Base-by-base conservation (phyloP, 1,140 invertebrate species). In the Olivierus martensii region DNA sequence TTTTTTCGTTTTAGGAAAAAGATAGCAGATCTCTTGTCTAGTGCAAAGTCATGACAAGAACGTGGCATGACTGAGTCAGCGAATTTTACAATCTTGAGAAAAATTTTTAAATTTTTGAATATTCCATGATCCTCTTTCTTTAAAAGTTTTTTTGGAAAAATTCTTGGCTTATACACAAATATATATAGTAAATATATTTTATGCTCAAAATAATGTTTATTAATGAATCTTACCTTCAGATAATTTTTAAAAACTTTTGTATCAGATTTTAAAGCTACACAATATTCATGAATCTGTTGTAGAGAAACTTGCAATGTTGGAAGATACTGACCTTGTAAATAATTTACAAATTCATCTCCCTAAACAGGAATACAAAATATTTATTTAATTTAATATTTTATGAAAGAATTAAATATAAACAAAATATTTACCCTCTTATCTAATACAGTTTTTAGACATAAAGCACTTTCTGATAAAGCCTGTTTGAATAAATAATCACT, bases 181-280 rank as follows among this genome's bases (percentile, higher is more conserved):
- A n/a, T n/a, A n/a, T n/a, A n/a, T n/a, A n/a, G n/a, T n/a, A n/a
- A n/a, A n/a, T n/a, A n/a, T n/a, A n/a, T n/a, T n/a, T n/a, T n/a
- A n/a, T n/a, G n/a, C n/a, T n/a, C n/a, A n/a, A n/a, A n/a, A n/a
- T n/a, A n/a, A n/a, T 28, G 2, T 19, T 45, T 19, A 19, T 22
- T 22, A 14, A 39, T 42, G 10, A 3, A 18, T 51, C 58, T 63
- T 65, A 75, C 70, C 64, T 75, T 75, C 45, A 72, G 61, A 66
- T 70, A 76, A 52, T 64, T 65, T 61, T 69, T 73, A 61, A 75
- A 76, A 45, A 67, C 54, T 62, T 75, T 77, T 10, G 56, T 59
- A 53, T 73, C 70, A 37, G 68, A 61, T 46, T 65, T 68, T 34
- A 76, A 63, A 28, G 70, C 71, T 54, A 68, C 64, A 60, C 71